phyloP scores from a whole-genome alignment of 2,888 invertebrate species.

The Agonopterix alstromeriana region DNA sequence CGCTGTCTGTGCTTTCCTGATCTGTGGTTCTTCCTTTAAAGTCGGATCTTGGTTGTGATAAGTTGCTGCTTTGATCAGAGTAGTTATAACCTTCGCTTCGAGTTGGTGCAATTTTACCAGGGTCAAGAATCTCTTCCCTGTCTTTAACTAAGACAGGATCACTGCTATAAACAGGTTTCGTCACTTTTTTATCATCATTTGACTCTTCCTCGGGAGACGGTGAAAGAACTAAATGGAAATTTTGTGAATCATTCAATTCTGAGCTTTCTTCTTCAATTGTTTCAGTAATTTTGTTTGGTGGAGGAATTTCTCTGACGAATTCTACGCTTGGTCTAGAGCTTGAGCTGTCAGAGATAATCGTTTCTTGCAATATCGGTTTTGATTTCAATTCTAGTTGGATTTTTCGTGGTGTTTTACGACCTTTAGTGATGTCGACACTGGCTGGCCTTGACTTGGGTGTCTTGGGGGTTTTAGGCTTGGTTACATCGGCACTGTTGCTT shows the following conservation, averaged over 20 bases:
- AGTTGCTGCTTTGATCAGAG: slow-evolving; percentile 39
- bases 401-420: slow-evolving; percentile 40
- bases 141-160: slow-evolving; percentile 47
- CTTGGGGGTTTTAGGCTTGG: slow-evolving; percentile 48
- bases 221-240: slow-evolving; percentile 53
- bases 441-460: slow-evolving; percentile 54
- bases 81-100: slow-evolving; percentile 50
- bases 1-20: slow-evolving; percentile 64
- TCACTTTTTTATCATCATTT: slow-evolving; percentile 15
- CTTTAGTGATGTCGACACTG: slow-evolving; percentile 51
- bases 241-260: slow-evolving; percentile 61
- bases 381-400: slow-evolving; percentile 23
- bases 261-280: slow-evolving; percentile 46
- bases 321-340: slow-evolving; percentile 42
- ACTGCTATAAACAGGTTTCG: slow-evolving; percentile 25
- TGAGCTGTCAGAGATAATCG: slow-evolving; percentile 23
- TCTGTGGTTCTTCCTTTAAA: slow-evolving; percentile 49
- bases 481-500: slow-evolving; percentile 54
- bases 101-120: slow-evolving; percentile 34
- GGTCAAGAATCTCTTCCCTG: slow-evolving; percentile 36
- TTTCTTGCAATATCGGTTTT: slow-evolving; percentile 10
- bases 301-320: slow-evolving; percentile 39
- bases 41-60: slow-evolving; percentile 37
- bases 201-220: slow-evolving; percentile 34
- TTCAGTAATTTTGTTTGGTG: slow-evolving; percentile 34